These are phyloP conservation scores for Lasioglossum morio DNA, from an alignment of 2,888 invertebrate genomes.

Conservation along the genomic window DNA sequence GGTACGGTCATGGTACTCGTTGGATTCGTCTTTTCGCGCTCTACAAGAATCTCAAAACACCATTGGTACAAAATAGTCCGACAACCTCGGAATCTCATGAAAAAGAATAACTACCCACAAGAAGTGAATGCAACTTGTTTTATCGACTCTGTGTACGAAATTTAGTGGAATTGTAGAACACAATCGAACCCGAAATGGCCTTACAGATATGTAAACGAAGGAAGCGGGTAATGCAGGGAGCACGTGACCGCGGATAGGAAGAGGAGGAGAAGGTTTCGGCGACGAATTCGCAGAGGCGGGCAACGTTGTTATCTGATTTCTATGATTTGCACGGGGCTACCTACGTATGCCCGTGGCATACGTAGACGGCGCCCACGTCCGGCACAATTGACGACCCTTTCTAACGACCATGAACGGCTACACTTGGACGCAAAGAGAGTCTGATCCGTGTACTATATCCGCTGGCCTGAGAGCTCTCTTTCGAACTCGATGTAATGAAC, in stretches of 20 bases:
- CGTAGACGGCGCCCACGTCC: conserved; percentile 36
- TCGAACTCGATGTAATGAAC: conserved; percentile 24
- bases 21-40: not conserved
- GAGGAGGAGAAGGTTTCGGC: conserved; percentile 32
- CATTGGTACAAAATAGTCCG: not conserved
- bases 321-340: conserved; percentile 55
- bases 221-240: not conserved
- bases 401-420: conserved; percentile 53
- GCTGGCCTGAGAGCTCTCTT: not conserved
- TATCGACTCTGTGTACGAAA: not conserved
- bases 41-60: not conserved
- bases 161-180: not conserved
- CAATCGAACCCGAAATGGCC: not conserved
- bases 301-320: conserved; percentile 67
- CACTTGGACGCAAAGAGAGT: conserved; percentile 16
- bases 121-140: not conserved
- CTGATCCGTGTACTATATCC: conserved; percentile 23
- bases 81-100: not conserved
- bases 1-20: not conserved
- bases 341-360: conserved; percentile 37
- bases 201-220: not conserved
- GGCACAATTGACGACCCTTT: conserved; percentile 64
- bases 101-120: not conserved
- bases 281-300: conserved; percentile 50
- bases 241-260: not conserved